Evolutionary conservation across 2,888 invertebrate genomes (phyloP), one percentile per base, ranked within the genome.

Genomic region (Capitulum mitella): DNA sequence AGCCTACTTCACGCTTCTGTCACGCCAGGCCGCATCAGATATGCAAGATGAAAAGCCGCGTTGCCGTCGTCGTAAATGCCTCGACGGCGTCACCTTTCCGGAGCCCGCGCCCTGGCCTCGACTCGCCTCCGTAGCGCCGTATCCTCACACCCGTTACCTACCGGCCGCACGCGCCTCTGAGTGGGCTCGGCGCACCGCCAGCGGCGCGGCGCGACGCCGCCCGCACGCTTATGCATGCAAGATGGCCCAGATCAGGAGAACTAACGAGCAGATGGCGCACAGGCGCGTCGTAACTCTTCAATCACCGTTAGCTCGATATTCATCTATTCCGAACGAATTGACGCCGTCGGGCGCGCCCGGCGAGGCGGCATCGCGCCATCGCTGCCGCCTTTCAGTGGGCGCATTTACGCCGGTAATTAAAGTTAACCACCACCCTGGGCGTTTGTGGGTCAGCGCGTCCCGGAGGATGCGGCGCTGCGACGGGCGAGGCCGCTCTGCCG

Each of bases 191-290:
- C 29, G 34, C 64, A 2, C 19, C 19, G 16, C 29, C 64, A 34
- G 10, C 64, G 58, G 58, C 29, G 8, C 2, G 29, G 58, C 12
- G 29, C 29, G 29, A 12, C 58, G 32, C 34, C 1, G 16, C 10
- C n/a, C 64, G 64, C 19, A 64, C 64, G 34, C 64, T 64, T 32
- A 64, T 64, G 64, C 64, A 64, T 64, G 64, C 64, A 64, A 64
- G 64, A 64, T 64, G 64, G 29, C 64, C 64, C 64, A 64, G 64
- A 64, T 64, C 12, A 14, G 5, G 64, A 64, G 32, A 29, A 64
- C 34, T 32, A 34, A 64, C 64, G 64, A 14, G 34, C 64, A 14
- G 29, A 29, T 34, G 64, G 64, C 29, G 64, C 34, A 1, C 34
- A 29, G 64, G 16, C 34, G 64, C 19, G 64, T 19, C 29, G 32